These are phyloP conservation scores for Tetrax tetrax DNA, from an alignment of 2,113 vertebrate species.

Conservation along the genomic window DNA sequence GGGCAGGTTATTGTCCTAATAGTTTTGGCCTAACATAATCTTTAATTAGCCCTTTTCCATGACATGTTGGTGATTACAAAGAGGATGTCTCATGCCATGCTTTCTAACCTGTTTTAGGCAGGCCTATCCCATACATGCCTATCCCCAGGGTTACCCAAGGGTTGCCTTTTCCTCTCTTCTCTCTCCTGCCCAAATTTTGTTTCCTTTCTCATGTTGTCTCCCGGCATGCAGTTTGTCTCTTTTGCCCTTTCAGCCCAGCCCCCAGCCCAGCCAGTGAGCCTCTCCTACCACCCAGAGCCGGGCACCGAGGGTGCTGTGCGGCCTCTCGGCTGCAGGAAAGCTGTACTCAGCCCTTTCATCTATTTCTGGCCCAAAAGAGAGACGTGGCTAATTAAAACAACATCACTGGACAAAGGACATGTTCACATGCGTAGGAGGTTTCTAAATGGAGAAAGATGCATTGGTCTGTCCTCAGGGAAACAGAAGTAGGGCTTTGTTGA, in stretches of 20 bases:
- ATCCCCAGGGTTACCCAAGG: background rate
- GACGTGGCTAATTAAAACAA: slow-evolving; percentile 32
- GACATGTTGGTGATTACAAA: background rate
- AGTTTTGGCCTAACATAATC: background rate
- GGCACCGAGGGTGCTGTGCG: background rate
- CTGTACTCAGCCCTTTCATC: background rate
- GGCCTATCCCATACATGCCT: background rate
- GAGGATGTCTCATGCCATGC: background rate
- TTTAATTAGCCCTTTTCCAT: background rate
- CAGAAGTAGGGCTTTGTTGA: slow-evolving; percentile 48
- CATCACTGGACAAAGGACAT: background rate
- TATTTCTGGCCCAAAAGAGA: slow-evolving; percentile 2
- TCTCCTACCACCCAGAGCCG: background rate
- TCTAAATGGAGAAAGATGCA: slow-evolving; percentile 62
- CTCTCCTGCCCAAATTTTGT: background rate
- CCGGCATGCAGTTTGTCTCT: background rate
- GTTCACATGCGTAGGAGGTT: slow-evolving; percentile 38
- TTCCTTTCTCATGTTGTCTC: background rate
- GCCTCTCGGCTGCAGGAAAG: background rate
- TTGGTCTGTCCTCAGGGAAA: slow-evolving; percentile 43
- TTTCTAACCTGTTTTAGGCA: background rate
- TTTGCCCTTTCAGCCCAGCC: background rate
- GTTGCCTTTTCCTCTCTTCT: background rate
- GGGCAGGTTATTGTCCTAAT: background rate
- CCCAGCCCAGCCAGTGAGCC: rapidly evolving